These are phyloP conservation scores for Steinernema khuongi DNA, from an alignment of 1,140 invertebrate genomes.

Conservation along the genomic window DNA sequence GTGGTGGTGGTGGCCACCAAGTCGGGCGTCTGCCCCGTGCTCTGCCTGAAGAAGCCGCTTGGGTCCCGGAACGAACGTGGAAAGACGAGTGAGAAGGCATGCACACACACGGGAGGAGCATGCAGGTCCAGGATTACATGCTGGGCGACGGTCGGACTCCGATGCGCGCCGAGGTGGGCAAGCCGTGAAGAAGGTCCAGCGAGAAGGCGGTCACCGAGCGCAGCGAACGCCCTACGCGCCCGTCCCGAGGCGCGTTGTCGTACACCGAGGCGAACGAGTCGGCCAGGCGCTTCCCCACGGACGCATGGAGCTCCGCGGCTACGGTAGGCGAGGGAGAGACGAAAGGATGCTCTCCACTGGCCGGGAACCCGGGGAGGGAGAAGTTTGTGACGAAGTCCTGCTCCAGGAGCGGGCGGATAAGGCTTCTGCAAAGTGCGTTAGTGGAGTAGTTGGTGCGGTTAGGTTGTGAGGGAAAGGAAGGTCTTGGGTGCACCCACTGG, in stretches of 20 bases:
- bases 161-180: not conserved
- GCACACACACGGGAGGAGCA: not conserved
- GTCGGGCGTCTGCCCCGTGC: not conserved
- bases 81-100: not conserved
- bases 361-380: not conserved
- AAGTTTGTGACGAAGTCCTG: not conserved
- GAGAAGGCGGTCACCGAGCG: not conserved
- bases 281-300: not conserved
- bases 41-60: not conserved
- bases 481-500: too few species aligned
- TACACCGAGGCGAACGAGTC: not conserved
- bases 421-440: conserved; percentile 15
- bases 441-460: conserved; percentile 4
- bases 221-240: not conserved
- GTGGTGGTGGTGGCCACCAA: not conserved
- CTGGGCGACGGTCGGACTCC: not conserved
- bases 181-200: not conserved
- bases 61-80: not conserved
- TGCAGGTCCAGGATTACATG: not conserved
- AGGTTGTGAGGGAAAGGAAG: not conserved
- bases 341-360: not conserved
- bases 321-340: not conserved
- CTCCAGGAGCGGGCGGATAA: not conserved
- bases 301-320: not conserved
- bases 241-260: not conserved